Percentiles rank a stretch among this genome's conserved stretches.
Evolutionary conservation across 2,797 vertebrate genomes (phyloP).

Genomic region (Parauchenoglanis punctatus): DNA sequence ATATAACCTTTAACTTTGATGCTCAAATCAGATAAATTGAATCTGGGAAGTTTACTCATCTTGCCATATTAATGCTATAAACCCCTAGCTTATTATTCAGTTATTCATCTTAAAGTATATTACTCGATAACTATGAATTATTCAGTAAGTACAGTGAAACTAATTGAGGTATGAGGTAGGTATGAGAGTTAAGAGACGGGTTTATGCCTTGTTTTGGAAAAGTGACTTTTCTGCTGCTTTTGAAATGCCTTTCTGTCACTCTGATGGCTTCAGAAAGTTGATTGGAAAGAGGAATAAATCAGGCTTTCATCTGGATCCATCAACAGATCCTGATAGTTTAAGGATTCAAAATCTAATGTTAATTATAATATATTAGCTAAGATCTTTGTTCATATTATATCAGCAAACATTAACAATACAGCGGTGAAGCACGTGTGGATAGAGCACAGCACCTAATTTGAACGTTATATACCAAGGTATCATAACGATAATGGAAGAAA

Average conservation of each 20-base stretch:
- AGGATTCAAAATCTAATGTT: not conserved
- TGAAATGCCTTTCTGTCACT: not conserved
- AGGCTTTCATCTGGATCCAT: not conserved
- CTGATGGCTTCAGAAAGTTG: not conserved
- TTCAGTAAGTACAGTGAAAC: slow-evolving; percentile 13
- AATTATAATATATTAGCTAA: not conserved
- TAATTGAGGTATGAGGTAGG: not conserved
- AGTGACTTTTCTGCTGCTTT: not conserved
- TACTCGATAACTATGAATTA: slow-evolving; percentile 29
- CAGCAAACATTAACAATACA: not conserved
- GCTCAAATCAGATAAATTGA: not conserved
- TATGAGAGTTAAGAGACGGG: not conserved
- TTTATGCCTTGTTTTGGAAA: not conserved
- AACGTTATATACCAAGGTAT: not conserved
- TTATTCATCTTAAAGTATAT: slow-evolving; percentile 27
- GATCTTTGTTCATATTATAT: not conserved
- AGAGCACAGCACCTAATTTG: not conserved
- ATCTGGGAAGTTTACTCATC: not conserved
- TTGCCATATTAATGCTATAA: slow-evolving; percentile 23
- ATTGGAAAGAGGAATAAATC: not conserved
- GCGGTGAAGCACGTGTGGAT: not conserved
- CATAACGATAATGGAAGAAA: not conserved
- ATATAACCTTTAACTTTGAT: slow-evolving; percentile 2
- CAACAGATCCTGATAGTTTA: not conserved
- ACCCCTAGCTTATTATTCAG: slow-evolving; percentile 17